These are phyloP conservation scores for Ceyx margarethae DNA, from an alignment of 2,113 vertebrate species.

Conservation along the genomic window DNA sequence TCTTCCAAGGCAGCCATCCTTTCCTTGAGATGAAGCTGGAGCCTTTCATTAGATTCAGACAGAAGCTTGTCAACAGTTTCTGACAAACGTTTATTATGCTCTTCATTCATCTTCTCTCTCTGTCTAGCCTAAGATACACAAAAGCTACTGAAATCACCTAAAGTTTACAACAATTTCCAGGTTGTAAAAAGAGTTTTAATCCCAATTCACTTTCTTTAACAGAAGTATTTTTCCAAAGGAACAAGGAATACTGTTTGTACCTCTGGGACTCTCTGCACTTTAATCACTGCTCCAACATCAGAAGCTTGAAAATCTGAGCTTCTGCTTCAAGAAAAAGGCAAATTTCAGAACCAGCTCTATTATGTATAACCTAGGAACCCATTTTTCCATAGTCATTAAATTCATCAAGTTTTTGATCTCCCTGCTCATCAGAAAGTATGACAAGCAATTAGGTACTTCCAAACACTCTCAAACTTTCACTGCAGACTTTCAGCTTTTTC, in stretches of 20 bases:
- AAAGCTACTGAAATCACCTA: neutral
- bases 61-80: conserved; percentile 97
- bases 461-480: neutral
- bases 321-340: neutral
- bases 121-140: conserved; percentile 84
- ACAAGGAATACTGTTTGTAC: neutral
- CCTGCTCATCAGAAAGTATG: neutral
- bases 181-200: neutral
- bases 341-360: neutral
- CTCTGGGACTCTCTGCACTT: neutral
- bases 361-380: neutral
- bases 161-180: neutral
- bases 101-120: conserved; percentile 98
- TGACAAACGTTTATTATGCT: conserved; percentile 95
- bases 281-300: neutral
- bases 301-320: neutral
- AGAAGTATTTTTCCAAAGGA: neutral
- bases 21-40: conserved; percentile 97
- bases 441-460: neutral
- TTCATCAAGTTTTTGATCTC: neutral
- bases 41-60: conserved; percentile 95
- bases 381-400: neutral
- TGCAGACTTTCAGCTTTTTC: neutral
- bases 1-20: conserved; percentile 97
- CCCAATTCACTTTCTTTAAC: neutral